Base-by-base conservation (phyloP, 1,140 invertebrate species). In the Calosoma granatense region DNA sequence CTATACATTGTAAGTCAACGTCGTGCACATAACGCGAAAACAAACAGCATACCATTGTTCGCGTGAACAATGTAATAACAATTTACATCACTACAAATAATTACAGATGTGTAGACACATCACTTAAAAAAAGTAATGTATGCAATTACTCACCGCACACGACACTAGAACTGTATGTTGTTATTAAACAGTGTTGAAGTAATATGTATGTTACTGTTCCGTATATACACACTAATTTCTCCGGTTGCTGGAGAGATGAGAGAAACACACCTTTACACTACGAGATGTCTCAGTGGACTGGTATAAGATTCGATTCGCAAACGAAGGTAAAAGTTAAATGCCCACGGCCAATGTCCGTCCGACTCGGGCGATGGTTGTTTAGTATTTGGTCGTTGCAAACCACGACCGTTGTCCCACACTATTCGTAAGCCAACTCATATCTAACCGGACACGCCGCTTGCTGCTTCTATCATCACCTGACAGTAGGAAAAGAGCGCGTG, bases 301-400 rank as follows among this genome's bases (percentile, higher is more conserved):
- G 41, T 47, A 12, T 47, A 17, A 17, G 17, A 12, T 47, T 17
- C 3, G 15, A 12, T 47, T 11, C 6, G 9, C 3, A 47, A 47
- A 47, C 41, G 41, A 47, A 47, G 41, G 41, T 47, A 47, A 47
- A 47, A 47, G 41, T 47, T 47, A 47, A 47, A 6, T 11, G 41
- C 41, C 41, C 41, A 47, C 41, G 41, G 41, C 41, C 41, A 47
- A 47, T 47, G 41, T 47, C 15, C 15, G 15, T 11, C 41, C 41
- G 41, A 12, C 17, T 9, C 17, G 3, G 41, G 4, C 15, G 41
- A 47, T 47, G 41, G 41, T 17, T 47, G 41, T 47, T 17, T 17
- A 47, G 41, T 17, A 17, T 47, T 47, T 47, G 41, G 6, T 47
- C 15, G 17, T 4, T 30, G 14, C 26, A 6, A 30, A 30, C 14